Evolutionary conservation across 2,113 vertebrate genomes (phyloP).

Genomic region (Odocoileus hemionus): DNA sequence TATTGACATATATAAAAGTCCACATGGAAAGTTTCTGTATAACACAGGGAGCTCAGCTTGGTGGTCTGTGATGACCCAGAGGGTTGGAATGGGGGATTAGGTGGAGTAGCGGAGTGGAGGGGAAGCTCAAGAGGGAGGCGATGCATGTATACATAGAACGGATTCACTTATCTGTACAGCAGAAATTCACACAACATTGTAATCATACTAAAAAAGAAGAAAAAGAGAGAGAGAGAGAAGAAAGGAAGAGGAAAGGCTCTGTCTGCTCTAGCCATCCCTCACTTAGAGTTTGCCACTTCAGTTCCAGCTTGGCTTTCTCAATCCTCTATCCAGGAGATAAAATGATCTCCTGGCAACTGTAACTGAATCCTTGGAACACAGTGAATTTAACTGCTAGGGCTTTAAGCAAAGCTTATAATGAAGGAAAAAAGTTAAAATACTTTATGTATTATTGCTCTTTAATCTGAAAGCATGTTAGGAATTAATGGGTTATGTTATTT

Average conservation of each 20-base stretch:
- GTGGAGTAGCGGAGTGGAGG: no score
- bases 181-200: background rate
- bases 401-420: background rate
- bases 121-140: background rate
- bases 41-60: background rate
- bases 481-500: background rate
- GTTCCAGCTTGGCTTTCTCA: background rate
- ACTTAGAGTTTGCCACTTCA: background rate
- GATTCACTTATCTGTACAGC: background rate
- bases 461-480: background rate
- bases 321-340: background rate
- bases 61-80: background rate
- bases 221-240: background rate
- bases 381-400: background rate
- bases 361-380: background rate
- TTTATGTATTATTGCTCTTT: background rate
- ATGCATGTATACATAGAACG: background rate
- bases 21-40: background rate
- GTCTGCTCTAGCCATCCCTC: background rate
- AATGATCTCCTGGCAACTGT: background rate
- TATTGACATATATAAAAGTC: background rate
- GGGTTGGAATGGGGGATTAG: background rate
- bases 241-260: background rate
- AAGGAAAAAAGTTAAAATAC: background rate
- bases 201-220: background rate